Base-by-base conservation (phyloP, 2,113 vertebrate species). In the Leucoraja erinaceus region DNA sequence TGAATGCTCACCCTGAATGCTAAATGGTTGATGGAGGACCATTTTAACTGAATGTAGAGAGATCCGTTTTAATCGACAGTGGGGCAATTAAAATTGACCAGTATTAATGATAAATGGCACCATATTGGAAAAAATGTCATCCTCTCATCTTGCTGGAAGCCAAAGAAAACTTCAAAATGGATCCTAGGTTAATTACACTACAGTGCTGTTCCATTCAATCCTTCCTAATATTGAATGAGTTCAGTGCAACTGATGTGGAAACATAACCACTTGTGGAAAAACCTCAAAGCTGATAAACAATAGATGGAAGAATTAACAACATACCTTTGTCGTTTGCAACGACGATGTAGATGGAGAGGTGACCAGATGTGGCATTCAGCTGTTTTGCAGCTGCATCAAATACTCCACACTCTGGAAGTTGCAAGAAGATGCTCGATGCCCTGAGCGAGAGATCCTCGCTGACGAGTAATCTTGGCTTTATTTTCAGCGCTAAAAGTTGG, bases 401-500 rank as follows among this genome's bases (percentile, higher is more conserved):
- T 70, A 93, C 38, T 66, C 93, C 93, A 5, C 93, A 93, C 28
- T 90, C 93, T 54, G 93, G 93, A 47, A 84, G 31, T 54, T 75
- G 88, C 79, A 93, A 81, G 25, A 93, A 28, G 33, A 93, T 93
- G 47, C 93, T 93, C 4, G 93, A 93, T 66, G 66, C 66, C 56
- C 93, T 68, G 11, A 93, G 75, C 0, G 93, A 93, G 38, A 93
- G 38, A 56, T 54, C 25, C 54, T 93, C 68, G 31, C 70, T 88
- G 33, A 74, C 56, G 3, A 93, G 83, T 25, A 93, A 31, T 47
- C n/a, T 28, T 70, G 93, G 93, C 54, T 93, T 93, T 74, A 86
- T 38, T 25, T 33, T 31, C 16, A 5, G 4, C 9, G 28, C 93
- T 93, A 33, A 72, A 88, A 93, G 12, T 14, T n/a, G 66, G 74